Evolutionary conservation across 2,797 vertebrate species (phyloP).

Genomic region (Anas capensis): DNA sequence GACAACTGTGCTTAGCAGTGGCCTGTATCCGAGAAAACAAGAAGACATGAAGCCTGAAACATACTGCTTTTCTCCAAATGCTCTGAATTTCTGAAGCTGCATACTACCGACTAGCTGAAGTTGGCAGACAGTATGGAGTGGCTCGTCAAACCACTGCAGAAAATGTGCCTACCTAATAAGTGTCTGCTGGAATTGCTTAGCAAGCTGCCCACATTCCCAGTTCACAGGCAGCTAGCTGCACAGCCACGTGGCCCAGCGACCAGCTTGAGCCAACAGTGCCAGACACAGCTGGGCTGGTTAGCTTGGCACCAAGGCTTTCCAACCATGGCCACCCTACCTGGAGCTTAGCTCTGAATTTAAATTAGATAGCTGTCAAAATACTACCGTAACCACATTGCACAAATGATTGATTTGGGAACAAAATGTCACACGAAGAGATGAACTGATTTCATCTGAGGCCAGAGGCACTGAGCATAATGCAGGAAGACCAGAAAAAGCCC

Average conservation of each 20-base stretch:
- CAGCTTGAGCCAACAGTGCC: neutral
- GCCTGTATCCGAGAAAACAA: neutral
- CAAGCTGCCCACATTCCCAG: neutral
- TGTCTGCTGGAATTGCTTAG: neutral
- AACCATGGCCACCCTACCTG: rapidly evolving
- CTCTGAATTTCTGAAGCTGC: neutral
- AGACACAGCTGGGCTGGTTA: neutral
- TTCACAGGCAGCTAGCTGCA: neutral
- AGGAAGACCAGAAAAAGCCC: neutral
- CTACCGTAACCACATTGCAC: neutral
- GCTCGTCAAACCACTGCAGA: neutral
- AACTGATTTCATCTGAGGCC: neutral
- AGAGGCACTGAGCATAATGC: rapidly evolving
- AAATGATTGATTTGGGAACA: neutral
- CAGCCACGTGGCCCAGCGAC: rapidly evolving
- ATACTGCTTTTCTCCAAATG: neutral
- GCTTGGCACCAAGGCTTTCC: rapidly evolving
- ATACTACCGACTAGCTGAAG: neutral
- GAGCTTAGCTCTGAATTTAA: neutral
- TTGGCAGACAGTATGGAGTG: neutral
- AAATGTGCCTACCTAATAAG: neutral
- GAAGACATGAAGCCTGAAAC: neutral
- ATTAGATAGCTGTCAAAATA: neutral
- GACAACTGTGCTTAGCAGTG: neutral
- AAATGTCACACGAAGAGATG: neutral